Conservation (phyloP, 2,113 vertebrate species). For the Anas platyrhynchos region DNA sequence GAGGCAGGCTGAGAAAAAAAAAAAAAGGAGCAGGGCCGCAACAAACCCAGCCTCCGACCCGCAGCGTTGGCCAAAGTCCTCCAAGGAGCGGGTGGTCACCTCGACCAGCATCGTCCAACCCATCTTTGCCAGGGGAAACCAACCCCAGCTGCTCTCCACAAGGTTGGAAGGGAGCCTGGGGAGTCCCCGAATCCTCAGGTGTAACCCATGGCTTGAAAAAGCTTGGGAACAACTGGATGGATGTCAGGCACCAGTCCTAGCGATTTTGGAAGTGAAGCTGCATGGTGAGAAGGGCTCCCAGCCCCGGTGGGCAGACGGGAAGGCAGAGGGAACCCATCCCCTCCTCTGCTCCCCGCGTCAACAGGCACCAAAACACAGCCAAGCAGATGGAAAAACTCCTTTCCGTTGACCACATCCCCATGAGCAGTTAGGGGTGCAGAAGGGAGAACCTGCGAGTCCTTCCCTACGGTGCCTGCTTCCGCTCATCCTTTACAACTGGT, state of each 20-base stretch:
- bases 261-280: neutral
- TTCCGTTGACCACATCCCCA: neutral
- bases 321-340: neutral
- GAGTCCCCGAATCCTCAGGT: neutral
- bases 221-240: neutral
- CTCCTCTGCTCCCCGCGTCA: neutral
- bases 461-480: neutral
- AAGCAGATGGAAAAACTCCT: neutral
- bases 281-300: neutral
- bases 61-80: fast-evolving
- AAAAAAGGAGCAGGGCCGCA: neutral
- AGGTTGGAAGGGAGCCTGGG: neutral
- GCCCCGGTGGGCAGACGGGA: neutral
- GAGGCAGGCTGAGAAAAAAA: slow-evolving; percentile 54
- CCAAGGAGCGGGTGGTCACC: neutral
- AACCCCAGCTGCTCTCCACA: neutral
- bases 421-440: neutral
- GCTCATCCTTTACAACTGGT: neutral
- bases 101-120: neutral
- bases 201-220: neutral
- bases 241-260: neutral
- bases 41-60: neutral
- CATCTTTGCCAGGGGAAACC: fast-evolving
- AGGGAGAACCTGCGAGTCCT: neutral
- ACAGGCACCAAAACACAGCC: fast-evolving